Percentiles rank a stretch among this genome's conserved stretches.
phyloP scores from a whole-genome alignment of 2,888 invertebrate genomes.

The Halictus ligatus region DNA sequence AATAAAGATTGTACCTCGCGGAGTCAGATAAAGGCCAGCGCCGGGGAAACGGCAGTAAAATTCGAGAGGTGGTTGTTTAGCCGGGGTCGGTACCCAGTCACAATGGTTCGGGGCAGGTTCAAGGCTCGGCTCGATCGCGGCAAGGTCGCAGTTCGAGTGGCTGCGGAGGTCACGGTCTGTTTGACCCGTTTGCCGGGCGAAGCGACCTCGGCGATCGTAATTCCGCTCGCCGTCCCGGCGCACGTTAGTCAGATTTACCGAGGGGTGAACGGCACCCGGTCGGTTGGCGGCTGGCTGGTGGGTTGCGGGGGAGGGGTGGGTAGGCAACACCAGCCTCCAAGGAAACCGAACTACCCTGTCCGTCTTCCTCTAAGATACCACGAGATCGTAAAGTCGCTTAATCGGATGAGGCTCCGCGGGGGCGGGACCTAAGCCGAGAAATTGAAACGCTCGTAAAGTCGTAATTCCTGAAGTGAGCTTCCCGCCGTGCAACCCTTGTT shows the following conservation, averaged over 20 bases:
- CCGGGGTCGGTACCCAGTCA: neutral
- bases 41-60: neutral
- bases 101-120: slow-evolving; percentile 24
- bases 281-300: neutral
- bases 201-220: slow-evolving; percentile 27
- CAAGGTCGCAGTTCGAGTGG: slow-evolving; percentile 2
- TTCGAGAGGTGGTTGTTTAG: slow-evolving; percentile 45
- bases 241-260: slow-evolving; percentile 51
- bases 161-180: slow-evolving; percentile 48
- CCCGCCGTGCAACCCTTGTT: slow-evolving; percentile 35
- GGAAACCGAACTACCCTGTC: slow-evolving; percentile 50
- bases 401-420: slow-evolving; percentile 74
- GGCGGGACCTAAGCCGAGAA: slow-evolving; percentile 65
- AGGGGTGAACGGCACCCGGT: slow-evolving; percentile 18
- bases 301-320: neutral
- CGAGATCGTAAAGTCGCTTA: slow-evolving; percentile 77
- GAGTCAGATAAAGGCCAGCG: too few species aligned
- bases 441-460: slow-evolving; percentile 72
- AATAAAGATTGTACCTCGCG: too few species aligned
- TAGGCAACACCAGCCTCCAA: slow-evolving; percentile 12
- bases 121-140: slow-evolving; percentile 16
- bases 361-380: slow-evolving; percentile 51
- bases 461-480: slow-evolving; percentile 58
- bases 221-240: slow-evolving; percentile 14
- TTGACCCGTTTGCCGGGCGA: slow-evolving; percentile 35